phyloP scores from a whole-genome alignment of 2,888 invertebrate species.

The Drosophila suboccidentalis region DNA sequence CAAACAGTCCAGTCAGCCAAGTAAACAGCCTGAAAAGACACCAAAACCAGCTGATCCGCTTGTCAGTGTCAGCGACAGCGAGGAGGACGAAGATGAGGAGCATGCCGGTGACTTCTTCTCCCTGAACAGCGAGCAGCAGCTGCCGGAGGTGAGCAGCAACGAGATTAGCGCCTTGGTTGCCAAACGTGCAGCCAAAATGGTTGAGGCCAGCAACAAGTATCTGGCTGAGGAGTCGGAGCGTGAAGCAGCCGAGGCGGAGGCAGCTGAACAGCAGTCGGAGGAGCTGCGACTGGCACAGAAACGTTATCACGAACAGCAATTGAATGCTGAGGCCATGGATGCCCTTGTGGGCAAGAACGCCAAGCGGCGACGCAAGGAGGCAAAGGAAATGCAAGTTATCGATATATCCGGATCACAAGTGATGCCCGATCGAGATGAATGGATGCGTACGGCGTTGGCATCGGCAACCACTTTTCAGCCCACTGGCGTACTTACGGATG shows the following conservation, averaged over 20 bases:
- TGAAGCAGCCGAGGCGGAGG: conserved; percentile 34
- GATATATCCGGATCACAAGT: conserved; percentile 94
- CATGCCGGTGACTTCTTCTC: conserved; percentile 83
- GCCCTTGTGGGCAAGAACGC: conserved; percentile 90
- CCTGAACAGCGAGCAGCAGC: conserved; percentile 84
- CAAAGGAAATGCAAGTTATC: conserved; percentile 89
- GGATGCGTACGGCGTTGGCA: conserved; percentile 92
- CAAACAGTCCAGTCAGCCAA: conserved; percentile 1
- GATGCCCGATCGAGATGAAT: conserved; percentile 92
- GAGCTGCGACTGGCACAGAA: conserved; percentile 63
- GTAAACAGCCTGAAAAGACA: conserved; percentile 29
- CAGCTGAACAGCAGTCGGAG: conserved; percentile 35
- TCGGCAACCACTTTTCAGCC: conserved; percentile 88
- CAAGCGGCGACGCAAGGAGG: conserved; percentile 86
- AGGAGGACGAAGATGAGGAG: conserved; percentile 86
- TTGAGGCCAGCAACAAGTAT: conserved; percentile 71
- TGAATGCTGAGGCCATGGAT: conserved; percentile 86
- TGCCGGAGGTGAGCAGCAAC: conserved; percentile 86
- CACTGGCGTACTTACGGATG: conserved; percentile 85
- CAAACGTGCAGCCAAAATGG: conserved; percentile 83
- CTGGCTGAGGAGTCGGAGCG: conserved; percentile 41
- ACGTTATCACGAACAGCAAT: conserved; percentile 65
- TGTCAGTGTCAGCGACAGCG: conserved; percentile 85
- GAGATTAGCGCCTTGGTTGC: conserved; percentile 84
- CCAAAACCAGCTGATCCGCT: conserved; percentile 39